phyloP scores from a whole-genome alignment of 2,113 vertebrate species.

The Epinephelus lanceolatus region DNA sequence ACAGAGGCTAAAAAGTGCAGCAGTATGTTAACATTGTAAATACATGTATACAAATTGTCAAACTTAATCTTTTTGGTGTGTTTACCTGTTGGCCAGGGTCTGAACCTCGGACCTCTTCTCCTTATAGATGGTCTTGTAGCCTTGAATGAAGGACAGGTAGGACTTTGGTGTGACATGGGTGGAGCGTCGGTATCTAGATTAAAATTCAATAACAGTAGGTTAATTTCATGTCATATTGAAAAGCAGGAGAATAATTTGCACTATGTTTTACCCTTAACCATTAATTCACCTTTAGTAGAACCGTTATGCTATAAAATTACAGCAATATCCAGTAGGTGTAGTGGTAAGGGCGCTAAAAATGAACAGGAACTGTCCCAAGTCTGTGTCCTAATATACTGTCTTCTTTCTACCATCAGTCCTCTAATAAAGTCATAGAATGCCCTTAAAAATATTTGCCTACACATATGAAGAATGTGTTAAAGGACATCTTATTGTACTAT shows the following conservation, averaged over 20 bases:
- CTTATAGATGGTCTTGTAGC: slow-evolving; percentile 92
- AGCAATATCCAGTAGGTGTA: no score
- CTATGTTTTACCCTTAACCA: neutral
- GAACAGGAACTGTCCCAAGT: neutral
- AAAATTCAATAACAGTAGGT: slow-evolving; percentile 8
- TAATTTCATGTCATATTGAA: neutral
- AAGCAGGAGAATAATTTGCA: neutral
- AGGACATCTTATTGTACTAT: neutral
- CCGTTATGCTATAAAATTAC: neutral
- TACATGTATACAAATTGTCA: neutral
- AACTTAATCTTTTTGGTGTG: neutral
- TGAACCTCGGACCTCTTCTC: slow-evolving; percentile 91
- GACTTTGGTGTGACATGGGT: slow-evolving; percentile 96
- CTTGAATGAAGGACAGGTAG: slow-evolving; percentile 96
- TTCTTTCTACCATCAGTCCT: neutral
- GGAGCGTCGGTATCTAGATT: slow-evolving; percentile 86
- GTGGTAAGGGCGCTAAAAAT: neutral
- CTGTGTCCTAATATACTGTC: neutral
- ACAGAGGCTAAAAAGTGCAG: neutral
- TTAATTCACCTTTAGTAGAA: neutral
- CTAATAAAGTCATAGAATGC: neutral
- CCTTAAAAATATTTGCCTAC: neutral
- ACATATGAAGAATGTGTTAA: neutral
- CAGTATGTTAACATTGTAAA: neutral
- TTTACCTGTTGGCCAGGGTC: slow-evolving; percentile 91